A percentile compares a stretch with the other conserved stretches of the same genome.
Conservation (phyloP, 2,113 vertebrate species). For the Seriola dumerili region DNA sequence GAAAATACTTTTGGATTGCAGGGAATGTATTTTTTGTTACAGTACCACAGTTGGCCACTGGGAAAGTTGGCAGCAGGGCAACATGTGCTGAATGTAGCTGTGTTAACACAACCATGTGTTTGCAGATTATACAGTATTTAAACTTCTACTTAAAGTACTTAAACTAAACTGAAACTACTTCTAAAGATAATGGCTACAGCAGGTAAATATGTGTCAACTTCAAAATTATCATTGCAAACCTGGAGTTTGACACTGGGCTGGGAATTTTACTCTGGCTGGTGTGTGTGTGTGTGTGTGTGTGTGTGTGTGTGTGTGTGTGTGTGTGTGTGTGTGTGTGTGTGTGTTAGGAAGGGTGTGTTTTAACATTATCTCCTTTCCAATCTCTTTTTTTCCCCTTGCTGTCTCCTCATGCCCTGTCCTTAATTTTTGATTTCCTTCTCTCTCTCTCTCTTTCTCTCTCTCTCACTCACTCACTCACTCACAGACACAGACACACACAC, state of each 20-base stretch:
- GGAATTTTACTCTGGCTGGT: background rate
- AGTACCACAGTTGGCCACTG: background rate
- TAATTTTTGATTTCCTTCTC: background rate
- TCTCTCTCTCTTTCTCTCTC: no score
- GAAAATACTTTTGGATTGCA: background rate
- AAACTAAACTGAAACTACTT: no score
- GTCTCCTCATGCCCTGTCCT: background rate
- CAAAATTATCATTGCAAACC: background rate
- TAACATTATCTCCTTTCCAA: background rate
- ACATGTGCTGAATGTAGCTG: background rate
- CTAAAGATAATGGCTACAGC: conserved; percentile 13
- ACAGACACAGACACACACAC: background rate
- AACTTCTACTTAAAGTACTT: no score
- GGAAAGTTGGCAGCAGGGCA: background rate
- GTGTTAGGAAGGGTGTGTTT: background rate
- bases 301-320: background rate
- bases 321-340: background rate
- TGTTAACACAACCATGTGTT: background rate
- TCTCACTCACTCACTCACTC: no score
- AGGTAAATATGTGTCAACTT: background rate
- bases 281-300: background rate
- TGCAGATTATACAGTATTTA: no score
- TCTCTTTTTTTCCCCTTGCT: background rate
- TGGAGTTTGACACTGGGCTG: background rate
- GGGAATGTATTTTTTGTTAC: background rate